A percentile compares a stretch with the other conserved stretches of the same genome.
Evolutionary conservation across 2,888 invertebrate genomes (phyloP).

Genomic region (Furcula furcula): DNA sequence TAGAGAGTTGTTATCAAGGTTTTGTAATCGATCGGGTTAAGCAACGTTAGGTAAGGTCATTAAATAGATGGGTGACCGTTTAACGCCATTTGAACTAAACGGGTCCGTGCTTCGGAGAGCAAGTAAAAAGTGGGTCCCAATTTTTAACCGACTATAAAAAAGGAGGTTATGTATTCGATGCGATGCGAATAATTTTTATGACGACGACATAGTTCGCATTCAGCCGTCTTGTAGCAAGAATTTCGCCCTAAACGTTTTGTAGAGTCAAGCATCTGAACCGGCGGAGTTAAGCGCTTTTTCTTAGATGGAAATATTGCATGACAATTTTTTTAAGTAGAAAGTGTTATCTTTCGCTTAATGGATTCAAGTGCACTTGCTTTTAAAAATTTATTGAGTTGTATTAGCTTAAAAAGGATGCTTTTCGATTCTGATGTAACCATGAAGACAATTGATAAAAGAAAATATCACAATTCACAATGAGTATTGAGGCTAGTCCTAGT

Average conservation of each 20-base stretch:
- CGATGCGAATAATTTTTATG: neutral
- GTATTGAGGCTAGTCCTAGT: no score
- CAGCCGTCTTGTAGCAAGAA: neutral
- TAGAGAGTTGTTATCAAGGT: no score
- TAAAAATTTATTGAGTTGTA: conserved; percentile 23
- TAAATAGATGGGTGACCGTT: no score
- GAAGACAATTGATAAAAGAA: neutral
- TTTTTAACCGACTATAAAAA: no score
- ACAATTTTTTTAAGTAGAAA: conserved; percentile 29
- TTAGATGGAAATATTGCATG: conserved; percentile 30
- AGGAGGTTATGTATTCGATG: no score
- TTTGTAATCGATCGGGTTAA: no score
- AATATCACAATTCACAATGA: neutral
- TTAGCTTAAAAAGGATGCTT: conserved; percentile 4
- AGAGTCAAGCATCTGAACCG: neutral
- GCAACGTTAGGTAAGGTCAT: no score
- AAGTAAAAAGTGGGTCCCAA: no score
- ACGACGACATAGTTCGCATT: neutral
- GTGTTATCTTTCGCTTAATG: conserved; percentile 38
- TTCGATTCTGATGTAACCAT: neutral
- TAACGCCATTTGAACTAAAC: no score
- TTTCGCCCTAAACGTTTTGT: neutral
- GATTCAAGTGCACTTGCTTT: conserved; percentile 36
- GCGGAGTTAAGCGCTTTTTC: conserved; percentile 11
- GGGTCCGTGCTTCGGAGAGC: no score